phyloP scores from a whole-genome alignment of 1,140 invertebrate species.

The Batillaria attramentaria region DNA sequence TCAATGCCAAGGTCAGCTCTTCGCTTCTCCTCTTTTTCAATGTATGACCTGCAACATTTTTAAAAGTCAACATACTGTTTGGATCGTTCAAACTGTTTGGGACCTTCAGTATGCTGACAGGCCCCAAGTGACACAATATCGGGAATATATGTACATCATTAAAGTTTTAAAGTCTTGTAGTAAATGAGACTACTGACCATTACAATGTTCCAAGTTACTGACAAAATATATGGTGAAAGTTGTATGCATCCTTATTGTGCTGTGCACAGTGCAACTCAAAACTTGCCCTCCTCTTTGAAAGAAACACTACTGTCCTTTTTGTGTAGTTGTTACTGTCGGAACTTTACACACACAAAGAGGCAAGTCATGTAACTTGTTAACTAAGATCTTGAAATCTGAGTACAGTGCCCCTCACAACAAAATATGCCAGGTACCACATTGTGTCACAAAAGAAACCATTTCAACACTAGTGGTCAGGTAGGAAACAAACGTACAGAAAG shows the following conservation, averaged over 20 bases:
- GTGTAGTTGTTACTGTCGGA: not conserved
- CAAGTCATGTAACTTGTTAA: not conserved
- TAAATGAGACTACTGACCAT: not conserved
- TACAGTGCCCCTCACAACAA: too few relatives aligned
- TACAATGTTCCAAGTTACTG: not conserved
- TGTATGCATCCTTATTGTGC: not conserved
- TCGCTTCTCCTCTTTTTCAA: slow-evolving; percentile 80
- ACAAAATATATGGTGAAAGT: not conserved
- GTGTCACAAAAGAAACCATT: too few relatives aligned
- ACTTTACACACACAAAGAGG: not conserved
- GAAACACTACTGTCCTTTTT: not conserved
- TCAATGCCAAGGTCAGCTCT: slow-evolving; percentile 80
- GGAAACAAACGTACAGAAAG: too few relatives aligned
- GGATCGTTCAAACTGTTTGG: too few relatives aligned
- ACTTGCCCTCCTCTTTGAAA: not conserved
- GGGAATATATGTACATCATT: too few relatives aligned
- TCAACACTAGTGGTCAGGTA: too few relatives aligned
- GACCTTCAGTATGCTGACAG: too few relatives aligned
- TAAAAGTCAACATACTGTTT: not conserved
- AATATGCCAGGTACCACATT: too few relatives aligned
- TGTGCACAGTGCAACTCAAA: not conserved
- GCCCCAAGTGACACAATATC: too few relatives aligned
- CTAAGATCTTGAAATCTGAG: too few relatives aligned
- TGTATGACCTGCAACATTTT: slow-evolving; percentile 76
- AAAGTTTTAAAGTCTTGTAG: not conserved